phyloP scores from a whole-genome alignment of 2,888 invertebrate species.

The Unio delphinus region DNA sequence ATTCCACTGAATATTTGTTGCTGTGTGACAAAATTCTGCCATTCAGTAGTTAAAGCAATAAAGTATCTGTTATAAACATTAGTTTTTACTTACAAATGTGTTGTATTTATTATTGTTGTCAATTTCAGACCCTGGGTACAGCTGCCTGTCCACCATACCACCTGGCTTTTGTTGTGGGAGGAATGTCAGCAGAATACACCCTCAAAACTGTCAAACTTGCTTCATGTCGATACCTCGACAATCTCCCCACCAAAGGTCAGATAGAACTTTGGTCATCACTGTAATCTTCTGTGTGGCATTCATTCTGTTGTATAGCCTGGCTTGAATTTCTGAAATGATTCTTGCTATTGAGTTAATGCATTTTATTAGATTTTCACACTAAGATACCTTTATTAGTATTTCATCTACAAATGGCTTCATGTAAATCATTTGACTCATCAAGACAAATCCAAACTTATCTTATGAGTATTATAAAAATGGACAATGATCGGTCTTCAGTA shows the following conservation, averaged over 20 bases:
- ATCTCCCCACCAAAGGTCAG: slow-evolving; percentile 64
- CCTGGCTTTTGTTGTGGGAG: slow-evolving; percentile 70
- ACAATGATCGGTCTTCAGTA: too few species aligned
- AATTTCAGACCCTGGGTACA: slow-evolving; percentile 68
- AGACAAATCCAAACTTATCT: too few species aligned
- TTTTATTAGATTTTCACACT: too few species aligned
- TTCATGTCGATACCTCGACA: slow-evolving; percentile 69
- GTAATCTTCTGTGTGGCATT: too few species aligned
- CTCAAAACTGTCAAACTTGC: slow-evolving; percentile 71
- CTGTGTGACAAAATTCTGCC: background rate
- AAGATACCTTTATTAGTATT: too few species aligned
- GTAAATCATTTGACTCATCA: too few species aligned
- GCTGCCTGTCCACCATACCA: slow-evolving; percentile 73
- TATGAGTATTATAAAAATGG: too few species aligned
- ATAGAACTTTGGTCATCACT: background rate
- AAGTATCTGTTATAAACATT: background rate
- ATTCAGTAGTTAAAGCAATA: background rate
- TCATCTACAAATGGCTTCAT: too few species aligned
- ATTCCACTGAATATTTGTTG: background rate
- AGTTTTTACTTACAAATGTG: background rate
- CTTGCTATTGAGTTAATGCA: too few species aligned
- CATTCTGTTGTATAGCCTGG: too few species aligned
- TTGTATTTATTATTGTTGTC: background rate
- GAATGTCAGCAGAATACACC: slow-evolving; percentile 70
- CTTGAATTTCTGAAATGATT: too few species aligned